Conservation (phyloP, 2,888 invertebrate genomes). For the Drosophila borborema region DNA sequence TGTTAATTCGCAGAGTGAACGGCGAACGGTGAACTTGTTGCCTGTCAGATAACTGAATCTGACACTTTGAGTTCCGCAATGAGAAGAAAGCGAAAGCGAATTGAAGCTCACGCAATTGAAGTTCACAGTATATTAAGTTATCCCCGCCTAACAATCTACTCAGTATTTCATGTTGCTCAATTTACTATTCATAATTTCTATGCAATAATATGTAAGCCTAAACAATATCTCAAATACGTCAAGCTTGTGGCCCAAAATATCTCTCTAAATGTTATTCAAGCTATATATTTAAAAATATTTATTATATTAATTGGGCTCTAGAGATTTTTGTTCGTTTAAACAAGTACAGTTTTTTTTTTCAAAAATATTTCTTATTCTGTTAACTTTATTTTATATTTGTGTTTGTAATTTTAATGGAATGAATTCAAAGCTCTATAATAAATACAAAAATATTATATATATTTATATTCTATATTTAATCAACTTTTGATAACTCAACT, state of each 20-base stretch:
- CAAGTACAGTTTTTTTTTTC: too few species aligned
- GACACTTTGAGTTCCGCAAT: background rate
- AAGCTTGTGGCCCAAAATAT: background rate
- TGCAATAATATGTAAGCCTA: background rate
- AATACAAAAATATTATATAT: background rate
- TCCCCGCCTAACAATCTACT: background rate
- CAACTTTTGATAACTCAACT: too few species aligned
- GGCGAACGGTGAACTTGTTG: conserved; percentile 14
- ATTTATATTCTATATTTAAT: background rate
- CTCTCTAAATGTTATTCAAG: too few species aligned
- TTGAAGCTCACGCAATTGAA: conserved; percentile 3
- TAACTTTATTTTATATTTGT: too few species aligned
- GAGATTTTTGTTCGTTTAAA: too few species aligned
- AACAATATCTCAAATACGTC: background rate
- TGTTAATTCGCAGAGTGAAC: conserved; percentile 47
- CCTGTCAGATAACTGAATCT: conserved; percentile 3
- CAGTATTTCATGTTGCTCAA: too few species aligned
- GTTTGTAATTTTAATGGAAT: too few species aligned
- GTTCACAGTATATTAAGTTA: background rate
- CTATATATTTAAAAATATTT: too few species aligned
- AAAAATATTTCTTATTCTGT: too few species aligned
- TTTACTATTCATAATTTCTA: background rate
- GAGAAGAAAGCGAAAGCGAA: background rate
- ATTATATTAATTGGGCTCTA: too few species aligned
- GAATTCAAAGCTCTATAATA: background rate